Evolutionary conservation across 2,888 invertebrate genomes (phyloP), one percentile per base, ranked within the genome.

Genomic region (Pogonocherus hispidulus): DNA sequence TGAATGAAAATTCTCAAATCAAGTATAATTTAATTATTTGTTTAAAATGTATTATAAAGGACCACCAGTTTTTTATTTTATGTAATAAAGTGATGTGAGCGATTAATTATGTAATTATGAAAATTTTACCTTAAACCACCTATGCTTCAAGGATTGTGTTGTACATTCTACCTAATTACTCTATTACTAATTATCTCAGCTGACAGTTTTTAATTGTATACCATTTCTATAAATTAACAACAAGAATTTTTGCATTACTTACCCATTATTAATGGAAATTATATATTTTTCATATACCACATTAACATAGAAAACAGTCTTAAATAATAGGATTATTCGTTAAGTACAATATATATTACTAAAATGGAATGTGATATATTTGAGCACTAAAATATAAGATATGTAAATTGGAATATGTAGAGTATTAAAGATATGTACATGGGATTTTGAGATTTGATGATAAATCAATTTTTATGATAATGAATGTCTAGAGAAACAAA

Each of bases 381-480:
- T 59, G 59, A 59, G 59, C 59, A 59, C 59, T 59, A 47, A 47
- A 59, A 59, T 59, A 44, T 57, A 47, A n/a, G 59, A 59, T 59
- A 59, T 47, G 59, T 59, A 32, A 59, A 23, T 11, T 27, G 59
- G 59, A 59, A 59, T 59, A 59, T 59, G 59, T 57, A 14, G 22
- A 57, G 18, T 23, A 41, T 27, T 18, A 27, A 32, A 9, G 18
- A 18, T 52, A 52, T 32, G 52, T 52, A 32, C 52, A 52, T 6
- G 4, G 27, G 52, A 32, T 27, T 9, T 52, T 16, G 11, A 32
- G 8, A 51, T 8, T 32, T 8, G 32, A 6, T 18, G 32, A 52
- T 52, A 52, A 52, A 52, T 16, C 9, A 14, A 9, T 3, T 52
- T 32, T 52, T 1, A 27, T 52, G 9, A 1, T 22, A 49, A 8